Conservation (phyloP, 2,888 invertebrate genomes). For the Heteropelma amictum region DNA sequence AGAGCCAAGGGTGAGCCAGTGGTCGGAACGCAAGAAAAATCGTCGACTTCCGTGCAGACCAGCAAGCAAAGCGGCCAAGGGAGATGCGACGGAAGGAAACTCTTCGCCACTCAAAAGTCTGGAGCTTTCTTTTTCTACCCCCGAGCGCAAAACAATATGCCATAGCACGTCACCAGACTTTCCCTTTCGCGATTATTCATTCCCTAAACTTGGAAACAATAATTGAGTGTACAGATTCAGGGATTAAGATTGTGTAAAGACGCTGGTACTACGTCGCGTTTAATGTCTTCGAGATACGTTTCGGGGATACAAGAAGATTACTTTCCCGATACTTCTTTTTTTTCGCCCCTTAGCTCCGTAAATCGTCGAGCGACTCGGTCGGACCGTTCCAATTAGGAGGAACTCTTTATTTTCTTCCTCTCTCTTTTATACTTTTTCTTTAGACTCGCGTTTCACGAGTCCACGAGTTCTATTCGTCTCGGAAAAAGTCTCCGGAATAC, state of each 20-base stretch:
- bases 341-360: conserved; percentile 10
- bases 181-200: conserved; percentile 32
- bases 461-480: too few relatives aligned
- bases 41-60: conserved; percentile 71
- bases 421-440: conserved; percentile 26
- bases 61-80: conserved; percentile 46
- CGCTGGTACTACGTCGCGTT: conserved; percentile 2
- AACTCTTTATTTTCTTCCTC: conserved; percentile 53
- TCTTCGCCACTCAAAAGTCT: conserved; percentile 50
- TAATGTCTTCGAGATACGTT: conserved; percentile 23
- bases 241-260: conserved; percentile 8
- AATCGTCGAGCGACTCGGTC: conserved; percentile 43
- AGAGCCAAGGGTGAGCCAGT: conserved; percentile 42
- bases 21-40: conserved; percentile 74
- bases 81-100: conserved; percentile 61
- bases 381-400: conserved; percentile 57
- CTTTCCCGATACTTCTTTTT: conserved; percentile 31
- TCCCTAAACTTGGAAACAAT: conserved; percentile 13
- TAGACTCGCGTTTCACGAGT: too few relatives aligned
- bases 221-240: conserved; percentile 10
- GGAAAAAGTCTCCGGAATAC: conserved; percentile 2
- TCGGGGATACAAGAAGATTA: conserved; percentile 41
- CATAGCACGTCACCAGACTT: conserved; percentile 64
- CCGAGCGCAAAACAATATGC: conserved; percentile 71
- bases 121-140: conserved; percentile 35